Base-by-base conservation (phyloP, 2,888 invertebrate genomes). In the Ormyrus nitidulus region DNA sequence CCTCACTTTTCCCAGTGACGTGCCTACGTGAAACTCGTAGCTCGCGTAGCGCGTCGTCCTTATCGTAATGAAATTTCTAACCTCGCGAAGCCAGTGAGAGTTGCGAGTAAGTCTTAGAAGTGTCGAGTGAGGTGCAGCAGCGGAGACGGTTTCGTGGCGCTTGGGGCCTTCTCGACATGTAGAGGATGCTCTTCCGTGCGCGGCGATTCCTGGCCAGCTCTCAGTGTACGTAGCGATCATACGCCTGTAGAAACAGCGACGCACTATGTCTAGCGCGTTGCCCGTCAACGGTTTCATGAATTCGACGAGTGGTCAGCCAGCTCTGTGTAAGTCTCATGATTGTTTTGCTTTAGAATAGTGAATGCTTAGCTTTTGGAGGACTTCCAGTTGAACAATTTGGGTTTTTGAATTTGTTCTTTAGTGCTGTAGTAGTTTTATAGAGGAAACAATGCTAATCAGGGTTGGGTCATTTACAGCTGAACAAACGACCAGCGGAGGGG, bases 271-370 rank as follows among this genome's bases (percentile, higher is more conserved):
- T 86, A 87, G 87, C 85, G 86, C 86, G 85, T 85, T 85, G 84
- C 86, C 87, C 85, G 83, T 81, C 65, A 85, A 86, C 85, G 88
- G 86, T 84, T 87, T 88, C 86, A 90, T 90, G 89, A 89, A 89
- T 86, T 85, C 89, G 83, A 85, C 87, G 79, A 89, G 87, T 82
- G 87, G 86, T 81, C 89, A 89, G 84, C 87, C 89, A 86, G 87
- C 88, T 86, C 86, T 86, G 79, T 84, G 90, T 90, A 79, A 89
- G 86, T 51, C 10, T 10, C 49, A 9, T 56, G 5, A 6, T 46
- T 56, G 9, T 51, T 58, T n/a, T 34, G 3, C 5, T 7, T 64
- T 5, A 64, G 13, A 8, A 8, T n/a, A 49, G 7, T 2, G 6
- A 34, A 64, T 11, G 0, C 9, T 6, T 62, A 19, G 48, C 11